Evolutionary conservation across 2,113 vertebrate species (phyloP).

Genomic region (Columba livia): DNA sequence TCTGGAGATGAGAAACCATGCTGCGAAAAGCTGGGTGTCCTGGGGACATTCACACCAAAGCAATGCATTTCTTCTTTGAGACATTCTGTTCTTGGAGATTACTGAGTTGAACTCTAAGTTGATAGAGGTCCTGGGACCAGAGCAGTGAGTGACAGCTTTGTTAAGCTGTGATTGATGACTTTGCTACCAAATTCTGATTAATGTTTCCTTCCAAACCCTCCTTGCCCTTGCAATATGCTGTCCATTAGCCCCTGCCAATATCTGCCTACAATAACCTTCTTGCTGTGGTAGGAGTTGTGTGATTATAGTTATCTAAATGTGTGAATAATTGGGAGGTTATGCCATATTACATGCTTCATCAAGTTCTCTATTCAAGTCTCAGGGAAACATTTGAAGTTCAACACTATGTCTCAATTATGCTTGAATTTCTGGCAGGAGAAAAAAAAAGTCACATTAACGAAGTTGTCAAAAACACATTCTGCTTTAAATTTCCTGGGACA

Average conservation of each 20-base stretch:
- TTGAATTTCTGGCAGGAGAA: slow-evolving; percentile 65
- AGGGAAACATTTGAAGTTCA: slow-evolving; percentile 71
- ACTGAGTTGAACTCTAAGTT: slow-evolving; percentile 29
- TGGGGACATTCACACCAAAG: slow-evolving; percentile 5
- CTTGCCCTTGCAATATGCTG: slow-evolving; percentile 60
- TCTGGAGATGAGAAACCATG: not conserved
- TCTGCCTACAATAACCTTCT: slow-evolving; percentile 63
- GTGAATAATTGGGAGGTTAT: slow-evolving; percentile 78
- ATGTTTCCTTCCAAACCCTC: slow-evolving; percentile 62
- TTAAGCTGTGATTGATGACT: slow-evolving; percentile 69
- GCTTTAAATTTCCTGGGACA: slow-evolving; percentile 73
- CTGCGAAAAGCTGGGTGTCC: not conserved
- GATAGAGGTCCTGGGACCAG: slow-evolving; percentile 34
- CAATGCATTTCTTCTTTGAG: not conserved
- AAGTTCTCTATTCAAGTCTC: slow-evolving; percentile 72
- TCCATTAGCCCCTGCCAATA: slow-evolving; percentile 74
- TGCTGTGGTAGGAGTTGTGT: slow-evolving; percentile 55
- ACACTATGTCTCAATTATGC: slow-evolving; percentile 73
- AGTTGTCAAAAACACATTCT: slow-evolving; percentile 71
- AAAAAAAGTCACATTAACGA: slow-evolving; percentile 59
- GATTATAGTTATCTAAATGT: slow-evolving; percentile 74
- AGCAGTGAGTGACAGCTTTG: slow-evolving; percentile 55
- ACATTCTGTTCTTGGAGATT: not conserved
- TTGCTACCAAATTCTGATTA: slow-evolving; percentile 66
- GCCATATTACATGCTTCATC: slow-evolving; percentile 72